Base-by-base conservation (phyloP, 2,888 invertebrate genomes). In the Drosophila mimetica region DNA sequence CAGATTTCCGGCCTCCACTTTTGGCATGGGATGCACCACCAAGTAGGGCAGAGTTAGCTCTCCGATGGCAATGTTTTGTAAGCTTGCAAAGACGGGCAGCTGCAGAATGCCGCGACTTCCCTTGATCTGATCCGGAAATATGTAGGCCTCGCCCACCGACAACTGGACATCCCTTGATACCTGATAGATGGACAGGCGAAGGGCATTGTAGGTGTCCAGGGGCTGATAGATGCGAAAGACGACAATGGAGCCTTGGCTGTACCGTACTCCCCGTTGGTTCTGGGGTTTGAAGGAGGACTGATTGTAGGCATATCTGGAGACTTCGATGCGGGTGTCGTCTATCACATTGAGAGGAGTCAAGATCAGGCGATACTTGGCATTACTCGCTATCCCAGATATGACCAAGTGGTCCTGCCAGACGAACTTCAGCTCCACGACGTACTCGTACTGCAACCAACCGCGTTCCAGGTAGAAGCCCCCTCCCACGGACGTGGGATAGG, bases 81-180 rank as follows among this genome's bases (percentile, higher is more conserved):
- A 51, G 94, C 95, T 36, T 91, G 93, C 51, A 95, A 96, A 50
- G 96, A 96, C 46, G 96, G 97, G 76, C 47, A 97, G 92, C 70
- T 96, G 95, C 6, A 96, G 91, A 14, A 93, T 92, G 5, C 97
- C 97, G 75, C 95, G 95, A 47, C 97, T 96, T 42, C 94, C 93
- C 1, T 74, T 95, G 73, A 97, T 92, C 86, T 95, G 95, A 76
- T 95, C 94, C 0, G 97, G 96, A 77, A 97, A 92, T 74, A 98
- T 93, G 91, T 97, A 96, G 81, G 96, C 96, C 90, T 96, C 97
- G 0, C 97, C 98, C 48, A 97, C 93, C 91, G 96, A 96, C 2
- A 74, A 47, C 16, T 47, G 55, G 9, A 64, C 4, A 2, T 39
- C 30, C 52, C 55, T 74, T 13, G 69, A 6, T 9, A 16, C 66